These are phyloP conservation scores for Euclidia mi DNA, from an alignment of 2,888 invertebrate species.

Conservation along the genomic window DNA sequence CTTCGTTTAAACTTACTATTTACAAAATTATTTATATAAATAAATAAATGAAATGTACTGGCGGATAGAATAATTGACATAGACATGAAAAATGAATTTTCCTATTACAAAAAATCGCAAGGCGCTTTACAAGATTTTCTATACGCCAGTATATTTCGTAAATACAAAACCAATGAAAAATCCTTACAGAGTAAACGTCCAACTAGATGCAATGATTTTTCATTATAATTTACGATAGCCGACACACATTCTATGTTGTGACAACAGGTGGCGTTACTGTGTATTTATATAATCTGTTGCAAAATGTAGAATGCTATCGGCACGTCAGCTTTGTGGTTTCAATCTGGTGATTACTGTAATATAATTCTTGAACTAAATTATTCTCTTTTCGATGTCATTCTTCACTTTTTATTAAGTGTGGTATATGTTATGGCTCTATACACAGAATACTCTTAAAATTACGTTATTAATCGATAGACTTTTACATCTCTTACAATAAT, in stretches of 20 bases:
- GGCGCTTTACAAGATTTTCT: constrained; percentile 8
- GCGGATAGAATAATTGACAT: constrained; percentile 18
- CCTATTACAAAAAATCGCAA: not conserved
- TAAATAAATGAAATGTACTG: constrained; percentile 63
- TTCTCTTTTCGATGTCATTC: not conserved
- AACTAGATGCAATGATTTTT: constrained; percentile 54
- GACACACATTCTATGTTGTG: constrained; percentile 40
- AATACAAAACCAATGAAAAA: constrained; percentile 54
- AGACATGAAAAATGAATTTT: not conserved
- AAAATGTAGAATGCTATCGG: constrained; percentile 50
- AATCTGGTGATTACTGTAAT: constrained; percentile 33
- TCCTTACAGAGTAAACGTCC: constrained; percentile 41
- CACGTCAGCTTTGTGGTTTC: constrained; percentile 49
- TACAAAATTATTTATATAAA: constrained; percentile 70
- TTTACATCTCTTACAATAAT: too few relatives aligned
- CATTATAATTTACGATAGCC: constrained; percentile 42
- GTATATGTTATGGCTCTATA: too few relatives aligned
- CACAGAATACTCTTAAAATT: too few relatives aligned
- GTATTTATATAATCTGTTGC: constrained; percentile 16
- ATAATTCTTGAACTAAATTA: not conserved
- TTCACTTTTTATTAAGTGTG: not conserved
- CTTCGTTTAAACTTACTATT: constrained; percentile 73
- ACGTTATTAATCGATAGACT: too few relatives aligned
- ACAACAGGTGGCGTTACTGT: constrained; percentile 15
- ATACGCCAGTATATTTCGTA: constrained; percentile 42